Evolutionary conservation across 1,140 invertebrate genomes (phyloP).

Genomic region (Hestina assimilis): DNA sequence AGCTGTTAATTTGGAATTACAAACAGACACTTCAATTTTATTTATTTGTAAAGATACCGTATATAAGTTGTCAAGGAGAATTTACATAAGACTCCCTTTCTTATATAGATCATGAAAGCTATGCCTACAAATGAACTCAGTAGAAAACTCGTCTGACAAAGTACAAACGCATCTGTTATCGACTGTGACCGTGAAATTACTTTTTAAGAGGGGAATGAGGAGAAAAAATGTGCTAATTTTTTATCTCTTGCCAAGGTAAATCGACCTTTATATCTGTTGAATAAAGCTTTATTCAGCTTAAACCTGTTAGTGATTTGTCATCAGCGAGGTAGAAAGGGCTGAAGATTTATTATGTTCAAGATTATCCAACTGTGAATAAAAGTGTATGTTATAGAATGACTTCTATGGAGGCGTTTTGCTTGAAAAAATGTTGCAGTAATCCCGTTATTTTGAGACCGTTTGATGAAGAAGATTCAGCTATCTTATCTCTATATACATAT

Average conservation of each 20-base stretch:
- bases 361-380: slow-evolving; percentile 26
- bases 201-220: slow-evolving; percentile 5
- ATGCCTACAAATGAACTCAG: neutral
- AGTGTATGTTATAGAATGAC: slow-evolving; percentile 18
- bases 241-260: neutral
- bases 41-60: too few species aligned
- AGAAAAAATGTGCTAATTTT: slow-evolving; percentile 24
- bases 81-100: too few species aligned
- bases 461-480: too few species aligned
- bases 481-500: too few species aligned
- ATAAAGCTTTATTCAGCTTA: slow-evolving; percentile 14
- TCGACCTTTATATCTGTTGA: slow-evolving; percentile 3
- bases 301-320: slow-evolving; percentile 25
- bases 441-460: too few species aligned
- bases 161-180: slow-evolving; percentile 9
- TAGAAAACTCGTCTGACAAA: neutral
- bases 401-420: slow-evolving; percentile 24
- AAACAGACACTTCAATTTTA: too few species aligned
- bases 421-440: slow-evolving; percentile 1
- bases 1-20: too few species aligned
- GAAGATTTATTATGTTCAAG: slow-evolving; percentile 38
- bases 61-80: too few species aligned
- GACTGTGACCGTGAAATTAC: slow-evolving; percentile 19
- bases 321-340: slow-evolving; percentile 27
- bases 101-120: neutral